These are phyloP conservation scores for Drosophila ustulata DNA, from an alignment of 2,888 invertebrate species.

Conservation along the genomic window DNA sequence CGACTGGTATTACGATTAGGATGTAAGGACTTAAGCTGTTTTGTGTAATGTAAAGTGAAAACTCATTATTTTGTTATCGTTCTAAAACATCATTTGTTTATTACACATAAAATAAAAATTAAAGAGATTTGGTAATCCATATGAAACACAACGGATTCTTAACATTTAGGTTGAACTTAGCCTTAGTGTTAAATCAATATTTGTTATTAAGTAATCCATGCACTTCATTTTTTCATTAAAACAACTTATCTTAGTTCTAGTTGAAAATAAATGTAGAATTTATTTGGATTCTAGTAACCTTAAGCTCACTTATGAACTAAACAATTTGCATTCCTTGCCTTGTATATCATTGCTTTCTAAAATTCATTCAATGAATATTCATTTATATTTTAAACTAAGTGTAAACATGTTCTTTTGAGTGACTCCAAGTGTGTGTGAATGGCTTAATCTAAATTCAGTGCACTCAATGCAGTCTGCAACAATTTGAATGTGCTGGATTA, in stretches of 20 bases:
- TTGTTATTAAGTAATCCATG: slow-evolving; percentile 26
- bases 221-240: not conserved
- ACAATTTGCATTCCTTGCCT: not conserved
- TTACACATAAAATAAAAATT: slow-evolving; percentile 32
- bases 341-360: slow-evolving; percentile 12
- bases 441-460: slow-evolving; percentile 40
- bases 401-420: slow-evolving; percentile 2
- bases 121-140: slow-evolving; percentile 33
- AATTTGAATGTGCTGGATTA: slow-evolving; percentile 45
- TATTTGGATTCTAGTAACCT: not conserved
- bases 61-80: slow-evolving; percentile 56
- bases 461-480: slow-evolving; percentile 60
- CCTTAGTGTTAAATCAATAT: not conserved
- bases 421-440: slow-evolving; percentile 7
- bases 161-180: not conserved
- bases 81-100: slow-evolving; percentile 61
- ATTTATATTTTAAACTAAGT: slow-evolving; percentile 5
- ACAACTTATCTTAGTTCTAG: slow-evolving; percentile 1
- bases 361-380: slow-evolving; percentile 26
- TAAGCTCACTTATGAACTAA: slow-evolving; percentile 5
- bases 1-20: slow-evolving; percentile 98
- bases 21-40: slow-evolving; percentile 2
- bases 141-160: slow-evolving; percentile 3
- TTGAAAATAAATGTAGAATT: not conserved
- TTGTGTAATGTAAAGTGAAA: slow-evolving; percentile 35